Conservation (phyloP, 35 echinoderm and acorn worm genomes). For the Ophiothrix spiculata region DNA sequence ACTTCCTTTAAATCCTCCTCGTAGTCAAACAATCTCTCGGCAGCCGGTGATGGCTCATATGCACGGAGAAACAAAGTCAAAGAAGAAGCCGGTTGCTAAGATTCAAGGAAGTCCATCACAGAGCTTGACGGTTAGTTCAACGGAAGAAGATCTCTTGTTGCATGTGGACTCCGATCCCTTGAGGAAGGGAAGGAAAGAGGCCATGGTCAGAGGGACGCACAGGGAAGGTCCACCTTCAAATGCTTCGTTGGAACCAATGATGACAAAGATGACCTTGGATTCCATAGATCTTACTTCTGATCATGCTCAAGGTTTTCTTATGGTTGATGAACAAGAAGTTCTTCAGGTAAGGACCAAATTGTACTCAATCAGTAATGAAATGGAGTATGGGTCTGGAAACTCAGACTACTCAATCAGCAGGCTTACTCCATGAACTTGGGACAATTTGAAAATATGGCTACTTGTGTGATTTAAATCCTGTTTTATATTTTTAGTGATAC, state of each 20-base stretch:
- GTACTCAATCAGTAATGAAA: not conserved
- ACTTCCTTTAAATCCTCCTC: not conserved
- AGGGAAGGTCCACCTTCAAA: conserved; percentile 9
- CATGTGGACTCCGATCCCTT: not conserved
- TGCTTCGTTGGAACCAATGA: not conserved
- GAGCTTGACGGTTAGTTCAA: not conserved
- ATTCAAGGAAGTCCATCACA: conserved; percentile 5
- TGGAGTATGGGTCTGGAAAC: no score
- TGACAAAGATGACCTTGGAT: not conserved
- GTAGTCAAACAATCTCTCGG: not conserved
- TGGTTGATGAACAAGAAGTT: conserved; percentile 86
- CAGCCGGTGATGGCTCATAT: not conserved
- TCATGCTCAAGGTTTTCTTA: conserved; percentile 62
- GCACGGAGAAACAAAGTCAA: not conserved
- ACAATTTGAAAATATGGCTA: no score
- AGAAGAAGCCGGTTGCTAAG: not conserved
- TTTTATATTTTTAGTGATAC: no score
- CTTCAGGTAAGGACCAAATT: conserved; percentile 62
- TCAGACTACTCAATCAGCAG: no score
- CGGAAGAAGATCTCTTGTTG: not conserved
- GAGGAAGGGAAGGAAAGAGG: conserved; percentile 31
- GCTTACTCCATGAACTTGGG: no score
- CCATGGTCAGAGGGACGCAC: conserved; percentile 10
- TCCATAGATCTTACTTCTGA: not conserved
- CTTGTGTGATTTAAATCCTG: no score